Evolutionary conservation across 2,888 invertebrate species (phyloP).

Genomic region (Strigamia transsilvanica): DNA sequence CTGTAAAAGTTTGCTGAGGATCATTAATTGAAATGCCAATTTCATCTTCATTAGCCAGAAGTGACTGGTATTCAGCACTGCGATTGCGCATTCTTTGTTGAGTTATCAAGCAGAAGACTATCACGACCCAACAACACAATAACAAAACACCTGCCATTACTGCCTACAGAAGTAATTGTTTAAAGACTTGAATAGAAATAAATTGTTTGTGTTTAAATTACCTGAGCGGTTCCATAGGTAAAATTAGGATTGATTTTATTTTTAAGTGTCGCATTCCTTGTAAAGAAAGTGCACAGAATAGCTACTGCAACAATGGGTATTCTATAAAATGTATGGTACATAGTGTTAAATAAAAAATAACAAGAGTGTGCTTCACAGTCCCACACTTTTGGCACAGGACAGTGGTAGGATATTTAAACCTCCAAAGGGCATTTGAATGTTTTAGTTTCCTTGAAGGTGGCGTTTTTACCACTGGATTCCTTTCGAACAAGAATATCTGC

Average conservation of each 20-base stretch:
- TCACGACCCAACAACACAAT: not conserved
- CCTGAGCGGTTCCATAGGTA: not conserved
- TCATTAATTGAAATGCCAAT: not conserved
- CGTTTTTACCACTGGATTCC: no score
- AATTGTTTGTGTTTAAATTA: no score
- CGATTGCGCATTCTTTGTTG: conserved; percentile 7
- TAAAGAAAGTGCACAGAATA: not conserved
- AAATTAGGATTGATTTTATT: not conserved
- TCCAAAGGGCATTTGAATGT: no score
- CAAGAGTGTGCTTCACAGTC: no score
- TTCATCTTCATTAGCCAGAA: not conserved
- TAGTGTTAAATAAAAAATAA: not conserved
- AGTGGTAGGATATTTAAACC: no score
- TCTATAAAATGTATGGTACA: not conserved
- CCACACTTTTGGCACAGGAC: no score
- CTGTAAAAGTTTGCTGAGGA: not conserved
- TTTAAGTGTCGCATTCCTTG: not conserved
- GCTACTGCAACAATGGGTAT: not conserved
- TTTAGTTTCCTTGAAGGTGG: no score
- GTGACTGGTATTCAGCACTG: conserved; percentile 7
- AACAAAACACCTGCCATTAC: not conserved
- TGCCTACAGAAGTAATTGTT: no score
- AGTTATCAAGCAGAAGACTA: not conserved
- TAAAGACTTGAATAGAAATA: no score
- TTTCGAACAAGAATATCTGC: no score